Conservation (phyloP, 2,797 vertebrate genomes). For the Rhinichthys osculus region DNA sequence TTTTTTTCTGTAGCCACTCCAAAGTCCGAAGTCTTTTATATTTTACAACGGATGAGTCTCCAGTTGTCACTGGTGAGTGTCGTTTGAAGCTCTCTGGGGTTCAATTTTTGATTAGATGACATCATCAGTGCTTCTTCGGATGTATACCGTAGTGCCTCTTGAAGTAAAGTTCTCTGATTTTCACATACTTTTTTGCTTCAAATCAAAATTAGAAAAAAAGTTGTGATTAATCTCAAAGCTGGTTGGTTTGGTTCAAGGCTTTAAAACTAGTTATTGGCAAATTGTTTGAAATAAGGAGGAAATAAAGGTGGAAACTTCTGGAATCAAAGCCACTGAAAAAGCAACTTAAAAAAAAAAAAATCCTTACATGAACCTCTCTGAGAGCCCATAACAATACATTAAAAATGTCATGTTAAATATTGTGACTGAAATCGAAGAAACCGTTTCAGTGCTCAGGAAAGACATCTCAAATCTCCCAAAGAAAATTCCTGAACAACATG, state of each 20-base stretch:
- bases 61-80: no score
- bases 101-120: not conserved
- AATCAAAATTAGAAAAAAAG: not conserved
- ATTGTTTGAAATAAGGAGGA: not conserved
- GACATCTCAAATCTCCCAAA: slow-evolving; percentile 17
- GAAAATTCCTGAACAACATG: slow-evolving; percentile 15
- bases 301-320: not conserved
- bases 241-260: not conserved
- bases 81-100: no score
- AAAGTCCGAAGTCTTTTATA: no score
- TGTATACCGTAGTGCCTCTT: not conserved
- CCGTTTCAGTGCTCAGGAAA: slow-evolving; percentile 12
- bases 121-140: not conserved
- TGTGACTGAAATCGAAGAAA: slow-evolving; percentile 22
- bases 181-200: not conserved
- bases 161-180: not conserved
- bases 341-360: no score
- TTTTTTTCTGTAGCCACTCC: no score
- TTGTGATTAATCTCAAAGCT: not conserved
- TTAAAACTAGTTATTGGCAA: not conserved
- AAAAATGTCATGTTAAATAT: slow-evolving; percentile 22
- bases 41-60: no score
- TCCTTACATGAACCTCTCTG: slow-evolving; percentile 1
- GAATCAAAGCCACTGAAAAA: not conserved
- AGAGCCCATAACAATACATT: slow-evolving; percentile 26